phyloP scores from a whole-genome alignment of 2,888 invertebrate species.

The Chrysolina haemoptera region DNA sequence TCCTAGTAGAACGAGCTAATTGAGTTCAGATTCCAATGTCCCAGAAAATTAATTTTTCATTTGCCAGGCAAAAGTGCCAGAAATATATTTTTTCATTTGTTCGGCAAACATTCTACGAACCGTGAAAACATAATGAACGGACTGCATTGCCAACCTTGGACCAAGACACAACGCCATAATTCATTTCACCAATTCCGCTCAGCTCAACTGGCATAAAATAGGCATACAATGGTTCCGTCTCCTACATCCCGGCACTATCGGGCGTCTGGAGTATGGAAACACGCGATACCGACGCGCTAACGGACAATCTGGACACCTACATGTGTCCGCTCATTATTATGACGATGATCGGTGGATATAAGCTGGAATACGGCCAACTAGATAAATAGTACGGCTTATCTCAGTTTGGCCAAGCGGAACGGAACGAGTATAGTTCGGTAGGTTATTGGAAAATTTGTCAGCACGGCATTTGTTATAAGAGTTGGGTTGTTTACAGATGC shows the following conservation, averaged over 20 bases:
- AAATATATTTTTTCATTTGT: no score
- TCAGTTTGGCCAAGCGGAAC: background rate
- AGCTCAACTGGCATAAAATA: constrained; percentile 13
- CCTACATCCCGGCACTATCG: background rate
- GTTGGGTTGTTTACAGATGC: no score
- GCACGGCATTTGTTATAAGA: background rate
- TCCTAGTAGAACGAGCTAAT: no score
- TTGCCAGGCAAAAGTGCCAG: no score
- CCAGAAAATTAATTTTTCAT: no score
- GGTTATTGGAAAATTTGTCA: constrained; percentile 7
- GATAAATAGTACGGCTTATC: constrained; percentile 23
- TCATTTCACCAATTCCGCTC: background rate
- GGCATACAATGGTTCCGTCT: constrained; percentile 9
- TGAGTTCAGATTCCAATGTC: no score
- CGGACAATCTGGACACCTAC: constrained; percentile 33
- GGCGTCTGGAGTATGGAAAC: constrained; percentile 4
- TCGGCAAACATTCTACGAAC: background rate
- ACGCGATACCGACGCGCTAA: constrained; percentile 5
- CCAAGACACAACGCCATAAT: constrained; percentile 3
- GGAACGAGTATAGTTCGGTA: background rate
- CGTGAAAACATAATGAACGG: background rate
- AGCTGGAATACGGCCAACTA: constrained; percentile 28
- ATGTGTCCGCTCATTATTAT: constrained; percentile 37
- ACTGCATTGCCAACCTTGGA: background rate
- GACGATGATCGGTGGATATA: constrained; percentile 26